phyloP scores from a whole-genome alignment of 2,888 invertebrate genomes.

The Aleiodes leptofemur region DNA sequence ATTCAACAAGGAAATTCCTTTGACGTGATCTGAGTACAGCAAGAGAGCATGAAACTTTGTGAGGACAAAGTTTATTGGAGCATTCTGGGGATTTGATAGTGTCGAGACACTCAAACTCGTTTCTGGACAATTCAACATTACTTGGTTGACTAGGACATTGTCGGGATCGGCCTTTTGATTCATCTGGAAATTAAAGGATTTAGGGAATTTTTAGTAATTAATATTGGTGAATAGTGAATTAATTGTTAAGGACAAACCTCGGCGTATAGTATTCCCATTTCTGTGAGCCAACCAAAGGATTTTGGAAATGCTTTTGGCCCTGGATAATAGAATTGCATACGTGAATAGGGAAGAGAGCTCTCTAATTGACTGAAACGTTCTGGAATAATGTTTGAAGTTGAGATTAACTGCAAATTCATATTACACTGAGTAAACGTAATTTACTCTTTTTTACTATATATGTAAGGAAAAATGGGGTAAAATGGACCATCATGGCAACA shows the following conservation, averaged over 20 bases:
- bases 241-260: conserved; percentile 81
- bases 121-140: conserved; percentile 70
- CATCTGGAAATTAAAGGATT: conserved; percentile 60
- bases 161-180: conserved; percentile 69
- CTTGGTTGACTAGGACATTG: conserved; percentile 69
- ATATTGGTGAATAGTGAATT: too few species aligned
- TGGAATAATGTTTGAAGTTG: conserved; percentile 55
- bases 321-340: conserved; percentile 86
- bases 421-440: too few species aligned
- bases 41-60: conserved; percentile 94
- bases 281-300: conserved; percentile 92
- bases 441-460: too few species aligned
- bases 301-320: conserved; percentile 83
- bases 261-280: conserved; percentile 87
- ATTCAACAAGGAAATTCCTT: conserved; percentile 90
- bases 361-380: conserved; percentile 83
- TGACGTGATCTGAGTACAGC: conserved; percentile 88
- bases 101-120: conserved; percentile 67
- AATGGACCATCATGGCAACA: too few species aligned
- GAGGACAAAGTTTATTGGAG: conserved; percentile 86
- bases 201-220: conserved; percentile 70
- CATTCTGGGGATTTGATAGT: conserved; percentile 61
- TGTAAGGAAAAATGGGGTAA: too few species aligned
- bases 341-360: conserved; percentile 85
- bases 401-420: not conserved